phyloP scores from a whole-genome alignment of 2,888 invertebrate genomes.

The Taenaris catops region DNA sequence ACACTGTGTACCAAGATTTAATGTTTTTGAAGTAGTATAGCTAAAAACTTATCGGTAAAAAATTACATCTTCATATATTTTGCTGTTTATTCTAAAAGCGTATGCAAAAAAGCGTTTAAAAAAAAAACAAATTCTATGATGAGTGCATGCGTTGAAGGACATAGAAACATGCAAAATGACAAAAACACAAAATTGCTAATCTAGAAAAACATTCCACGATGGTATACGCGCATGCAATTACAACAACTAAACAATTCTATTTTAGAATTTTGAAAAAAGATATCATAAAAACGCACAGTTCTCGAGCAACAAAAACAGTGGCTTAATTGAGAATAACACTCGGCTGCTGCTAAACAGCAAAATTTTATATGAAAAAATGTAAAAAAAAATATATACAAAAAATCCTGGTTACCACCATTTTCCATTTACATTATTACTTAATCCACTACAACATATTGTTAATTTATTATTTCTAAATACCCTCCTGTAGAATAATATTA shows the following conservation, averaged over 20 bases:
- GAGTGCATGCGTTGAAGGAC: conserved; percentile 75
- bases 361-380: conserved; percentile 33
- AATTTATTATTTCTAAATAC: conserved; percentile 19
- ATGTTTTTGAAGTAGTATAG: conserved; percentile 21
- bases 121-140: conserved; percentile 60
- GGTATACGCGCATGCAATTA: conserved; percentile 23
- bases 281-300: conserved; percentile 16
- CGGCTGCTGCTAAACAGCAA: conserved; percentile 56
- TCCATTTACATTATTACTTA: conserved; percentile 41
- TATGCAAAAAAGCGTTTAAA: conserved; percentile 51
- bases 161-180: conserved; percentile 56
- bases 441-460: conserved; percentile 34
- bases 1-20: conserved; percentile 40
- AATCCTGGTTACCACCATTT: conserved; percentile 59
- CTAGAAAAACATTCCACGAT: conserved; percentile 24
- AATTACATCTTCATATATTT: conserved; percentile 46
- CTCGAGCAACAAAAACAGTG: conserved; percentile 25
- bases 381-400: conserved; percentile 35
- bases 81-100: conserved; percentile 56
- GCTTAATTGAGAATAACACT: conserved; percentile 30
- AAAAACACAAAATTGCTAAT: conserved; percentile 32
- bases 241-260: conserved; percentile 30
- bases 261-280: conserved; percentile 19
- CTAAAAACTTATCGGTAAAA: conserved; percentile 15
- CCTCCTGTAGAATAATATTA: conserved; percentile 9